phyloP scores from a whole-genome alignment of 2,888 invertebrate species.

The Tuta absoluta region DNA sequence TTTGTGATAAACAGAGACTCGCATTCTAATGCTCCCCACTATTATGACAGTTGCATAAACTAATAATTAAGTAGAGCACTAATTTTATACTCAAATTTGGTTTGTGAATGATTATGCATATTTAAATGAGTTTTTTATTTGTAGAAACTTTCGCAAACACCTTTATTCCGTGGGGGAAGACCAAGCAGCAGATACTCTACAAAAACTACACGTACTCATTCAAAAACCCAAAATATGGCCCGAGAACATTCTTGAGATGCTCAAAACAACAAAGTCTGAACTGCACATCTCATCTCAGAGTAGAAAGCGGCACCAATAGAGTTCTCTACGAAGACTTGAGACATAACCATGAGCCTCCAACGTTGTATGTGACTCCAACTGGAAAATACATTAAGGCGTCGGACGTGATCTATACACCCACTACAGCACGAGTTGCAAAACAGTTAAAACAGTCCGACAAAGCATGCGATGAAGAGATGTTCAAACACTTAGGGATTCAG shows the following conservation, averaged over 20 bases:
- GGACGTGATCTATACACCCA: background rate
- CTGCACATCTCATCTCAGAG: background rate
- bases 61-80: too few species aligned
- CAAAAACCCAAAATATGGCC: background rate
- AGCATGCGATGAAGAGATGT: too few species aligned
- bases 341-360: constrained; percentile 15
- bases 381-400: constrained; percentile 1
- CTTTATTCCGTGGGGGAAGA: background rate
- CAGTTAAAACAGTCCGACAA: too few species aligned
- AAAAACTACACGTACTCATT: constrained; percentile 1
- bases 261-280: background rate
- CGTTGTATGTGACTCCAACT: background rate
- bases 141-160: background rate
- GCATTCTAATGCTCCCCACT: too few species aligned
- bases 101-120: too few species aligned
- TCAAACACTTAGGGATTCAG: too few species aligned
- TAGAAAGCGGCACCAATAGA: background rate
- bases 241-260: constrained; percentile 25
- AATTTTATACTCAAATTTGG: too few species aligned
- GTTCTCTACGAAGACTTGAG: background rate
- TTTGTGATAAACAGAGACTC: too few species aligned
- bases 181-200: background rate
- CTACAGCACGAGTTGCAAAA: too few species aligned
- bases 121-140: background rate
- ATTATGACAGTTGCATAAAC: too few species aligned